Evolutionary conservation across 2,888 invertebrate genomes (phyloP), one percentile per base, ranked within the genome.

Genomic region (Tricholauxania praeusta): DNA sequence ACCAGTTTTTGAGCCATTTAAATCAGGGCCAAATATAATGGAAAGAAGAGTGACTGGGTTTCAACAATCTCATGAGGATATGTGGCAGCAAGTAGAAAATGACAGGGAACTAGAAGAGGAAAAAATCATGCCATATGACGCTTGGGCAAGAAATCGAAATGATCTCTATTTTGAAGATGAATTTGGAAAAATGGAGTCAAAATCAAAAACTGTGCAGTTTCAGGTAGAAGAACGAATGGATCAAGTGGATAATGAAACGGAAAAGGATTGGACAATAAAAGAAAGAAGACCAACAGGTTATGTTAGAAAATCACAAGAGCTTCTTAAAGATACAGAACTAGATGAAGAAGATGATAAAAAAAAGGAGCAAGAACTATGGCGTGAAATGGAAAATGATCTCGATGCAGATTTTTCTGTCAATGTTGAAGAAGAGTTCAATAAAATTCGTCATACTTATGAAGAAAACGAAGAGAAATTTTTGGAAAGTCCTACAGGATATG

Each of bases 401-500:
- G 68, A 75, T 39, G 22, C 48, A 39, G 75, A 78, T 68, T 72
- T 75, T 60, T n/a, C 39, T 1, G 70, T 63, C 51, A 76, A 77
- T 49, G 67, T 77, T 51, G 77, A 79, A 28, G 81, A 82, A 3
- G 80, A 83, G 28, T 85, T 84, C 52, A 73, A 78, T 39, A 76
- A 79, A 5, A 82, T 80, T 62, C 79, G 84, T 4, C 81, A 82
- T 10, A 80, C 79, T 0, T 82, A 80, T 49, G 82, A 83, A 72
- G 69, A 79, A 68, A 82, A 85, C 67, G 85, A 85, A 64, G 84
- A 79, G 1, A 81, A 81, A 57, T 81, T 84, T 15, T 62, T 85
- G 49, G 83, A 82, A 22, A 52, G 78, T 5, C 80, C 81, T 2
- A 71, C 72, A 39, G 84, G 82, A 5, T 84, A 81, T 71, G 83